These are phyloP conservation scores for Austrofundulus limnaeus DNA, from an alignment of 2,113 vertebrate species.

Conservation along the genomic window DNA sequence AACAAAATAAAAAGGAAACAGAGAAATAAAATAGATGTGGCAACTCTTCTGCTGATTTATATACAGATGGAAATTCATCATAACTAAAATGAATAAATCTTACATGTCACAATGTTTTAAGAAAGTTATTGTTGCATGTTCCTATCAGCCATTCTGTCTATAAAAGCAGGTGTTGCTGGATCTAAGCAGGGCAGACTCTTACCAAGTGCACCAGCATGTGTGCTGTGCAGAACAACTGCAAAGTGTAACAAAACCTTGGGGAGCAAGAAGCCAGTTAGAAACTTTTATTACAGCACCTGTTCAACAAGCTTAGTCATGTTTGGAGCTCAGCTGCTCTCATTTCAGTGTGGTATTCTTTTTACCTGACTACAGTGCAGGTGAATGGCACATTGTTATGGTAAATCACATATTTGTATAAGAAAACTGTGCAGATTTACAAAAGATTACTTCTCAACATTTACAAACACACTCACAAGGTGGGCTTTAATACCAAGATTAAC, in stretches of 20 bases:
- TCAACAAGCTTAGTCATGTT: neutral
- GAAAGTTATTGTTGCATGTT: too few relatives aligned
- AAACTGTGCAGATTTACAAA: too few relatives aligned
- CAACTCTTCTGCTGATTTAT: too few relatives aligned
- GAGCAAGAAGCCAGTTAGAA: neutral
- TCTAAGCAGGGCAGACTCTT: neutral
- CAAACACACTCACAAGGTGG: conserved; percentile 26
- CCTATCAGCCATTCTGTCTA: neutral
- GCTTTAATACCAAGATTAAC: conserved; percentile 19
- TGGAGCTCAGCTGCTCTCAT: neutral
- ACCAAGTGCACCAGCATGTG: neutral
- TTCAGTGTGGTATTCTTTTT: neutral
- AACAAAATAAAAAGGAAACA: too few relatives aligned
- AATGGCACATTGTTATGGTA: neutral
- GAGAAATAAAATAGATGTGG: too few relatives aligned
- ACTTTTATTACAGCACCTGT: neutral
- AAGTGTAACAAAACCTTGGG: neutral
- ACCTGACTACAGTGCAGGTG: neutral
- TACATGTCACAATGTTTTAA: neutral
- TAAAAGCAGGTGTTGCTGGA: neutral
- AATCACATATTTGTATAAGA: too few relatives aligned
- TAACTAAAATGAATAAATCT: too few relatives aligned
- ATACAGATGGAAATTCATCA: too few relatives aligned
- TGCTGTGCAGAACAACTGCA: too few relatives aligned
- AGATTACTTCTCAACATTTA: too few relatives aligned